These are phyloP conservation scores for Gymnogyps californianus DNA, from an alignment of 2,113 vertebrate genomes.

Conservation along the genomic window DNA sequence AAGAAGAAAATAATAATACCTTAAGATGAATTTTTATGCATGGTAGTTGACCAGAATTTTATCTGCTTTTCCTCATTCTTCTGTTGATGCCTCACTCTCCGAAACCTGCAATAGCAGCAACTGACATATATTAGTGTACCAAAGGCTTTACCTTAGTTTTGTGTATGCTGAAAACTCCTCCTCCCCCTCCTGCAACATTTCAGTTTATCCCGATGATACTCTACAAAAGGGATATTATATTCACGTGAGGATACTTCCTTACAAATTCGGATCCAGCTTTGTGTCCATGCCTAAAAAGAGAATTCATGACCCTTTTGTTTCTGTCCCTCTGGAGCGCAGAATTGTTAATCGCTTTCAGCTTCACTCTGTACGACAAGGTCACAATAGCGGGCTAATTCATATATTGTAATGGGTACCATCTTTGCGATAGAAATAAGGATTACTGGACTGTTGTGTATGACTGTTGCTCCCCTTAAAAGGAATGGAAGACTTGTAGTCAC, in stretches of 20 bases:
- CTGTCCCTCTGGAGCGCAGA: background rate
- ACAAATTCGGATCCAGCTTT: background rate
- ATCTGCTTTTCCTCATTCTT: background rate
- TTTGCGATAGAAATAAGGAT: background rate
- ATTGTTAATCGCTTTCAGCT: background rate
- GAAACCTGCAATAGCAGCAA: background rate
- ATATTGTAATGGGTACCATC: background rate
- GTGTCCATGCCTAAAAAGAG: background rate
- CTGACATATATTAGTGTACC: background rate
- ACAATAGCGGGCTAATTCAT: background rate
- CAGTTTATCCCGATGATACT: background rate
- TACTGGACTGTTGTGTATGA: background rate
- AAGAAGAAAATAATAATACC: constrained; percentile 48
- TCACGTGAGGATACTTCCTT: background rate
- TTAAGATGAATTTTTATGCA: background rate
- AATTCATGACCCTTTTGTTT: background rate
- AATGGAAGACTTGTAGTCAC: background rate
- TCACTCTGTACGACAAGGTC: background rate
- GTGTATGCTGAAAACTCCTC: background rate
- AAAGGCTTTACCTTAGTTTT: background rate
- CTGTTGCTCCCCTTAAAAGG: background rate
- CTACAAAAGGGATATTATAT: background rate
- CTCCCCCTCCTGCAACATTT: background rate
- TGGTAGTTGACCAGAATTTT: background rate
- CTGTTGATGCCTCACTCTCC: background rate